Evolutionary conservation across 2,888 invertebrate species (phyloP).

Genomic region (Tenodera sinensis): DNA sequence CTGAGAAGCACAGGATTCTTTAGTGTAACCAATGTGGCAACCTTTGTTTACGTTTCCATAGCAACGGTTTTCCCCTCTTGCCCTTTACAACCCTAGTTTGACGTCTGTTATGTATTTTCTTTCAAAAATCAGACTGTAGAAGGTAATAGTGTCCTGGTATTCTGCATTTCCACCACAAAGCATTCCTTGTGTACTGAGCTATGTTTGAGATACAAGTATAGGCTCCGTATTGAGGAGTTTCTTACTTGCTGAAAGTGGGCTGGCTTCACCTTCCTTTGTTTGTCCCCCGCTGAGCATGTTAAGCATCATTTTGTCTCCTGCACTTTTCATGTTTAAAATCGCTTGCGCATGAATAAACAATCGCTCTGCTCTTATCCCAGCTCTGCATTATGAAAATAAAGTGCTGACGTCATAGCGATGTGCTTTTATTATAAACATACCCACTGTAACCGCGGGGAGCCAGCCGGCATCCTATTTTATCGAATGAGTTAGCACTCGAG

Average conservation of each 20-base stretch:
- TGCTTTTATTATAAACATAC: not conserved
- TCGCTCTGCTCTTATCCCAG: not conserved
- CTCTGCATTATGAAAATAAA: not conserved
- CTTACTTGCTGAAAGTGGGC: not conserved
- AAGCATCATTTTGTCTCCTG: not conserved
- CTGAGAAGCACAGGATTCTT: too few species aligned
- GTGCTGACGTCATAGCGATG: not conserved
- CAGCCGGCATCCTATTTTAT: not conserved
- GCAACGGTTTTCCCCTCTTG: too few species aligned
- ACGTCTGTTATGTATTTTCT: too few species aligned
- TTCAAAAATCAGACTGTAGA: too few species aligned
- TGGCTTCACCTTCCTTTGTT: not conserved
- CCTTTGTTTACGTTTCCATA: too few species aligned
- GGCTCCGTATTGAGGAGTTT: not conserved
- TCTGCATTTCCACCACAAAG: too few species aligned
- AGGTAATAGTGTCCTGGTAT: too few species aligned
- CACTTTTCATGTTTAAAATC: not conserved
- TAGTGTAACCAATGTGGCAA: too few species aligned
- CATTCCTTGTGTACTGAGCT: too few species aligned
- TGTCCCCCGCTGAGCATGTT: not conserved
- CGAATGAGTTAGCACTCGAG: not conserved
- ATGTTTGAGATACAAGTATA: too few species aligned
- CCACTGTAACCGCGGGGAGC: not conserved
- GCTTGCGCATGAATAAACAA: not conserved
- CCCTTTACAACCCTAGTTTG: too few species aligned